A percentile compares a stretch with the other conserved stretches of the same genome.
Evolutionary conservation across 2,113 vertebrate species (phyloP).

Genomic region (Gasterosteus aculeatus): DNA sequence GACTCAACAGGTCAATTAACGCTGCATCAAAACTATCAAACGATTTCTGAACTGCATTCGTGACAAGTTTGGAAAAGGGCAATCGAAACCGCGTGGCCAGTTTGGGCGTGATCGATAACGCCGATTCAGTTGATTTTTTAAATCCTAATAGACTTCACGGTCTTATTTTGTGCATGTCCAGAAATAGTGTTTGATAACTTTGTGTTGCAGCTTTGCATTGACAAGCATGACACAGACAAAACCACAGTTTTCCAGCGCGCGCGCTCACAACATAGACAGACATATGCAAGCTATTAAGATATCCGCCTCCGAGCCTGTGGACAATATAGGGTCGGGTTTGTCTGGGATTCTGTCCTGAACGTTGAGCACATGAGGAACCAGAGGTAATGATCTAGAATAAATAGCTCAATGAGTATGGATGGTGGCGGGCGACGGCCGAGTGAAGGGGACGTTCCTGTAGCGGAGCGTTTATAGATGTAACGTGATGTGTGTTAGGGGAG

Average conservation of each 20-base stretch:
- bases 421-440: slow-evolving; percentile 31
- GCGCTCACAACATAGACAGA: slow-evolving; percentile 69
- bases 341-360: slow-evolving; percentile 51
- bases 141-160: slow-evolving; percentile 13
- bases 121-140: slow-evolving; percentile 22
- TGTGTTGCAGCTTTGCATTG: slow-evolving; percentile 69
- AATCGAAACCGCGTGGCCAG: slow-evolving; percentile 7
- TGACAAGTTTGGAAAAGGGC: slow-evolving; percentile 27
- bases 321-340: slow-evolving; percentile 45
- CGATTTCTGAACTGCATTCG: slow-evolving; percentile 56
- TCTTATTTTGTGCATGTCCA: slow-evolving; percentile 42
- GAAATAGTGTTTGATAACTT: slow-evolving; percentile 71
- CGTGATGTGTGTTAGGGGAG: slow-evolving; percentile 47
- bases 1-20: slow-evolving; percentile 68
- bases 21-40: slow-evolving; percentile 72
- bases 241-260: slow-evolving; percentile 64
- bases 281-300: slow-evolving; percentile 72
- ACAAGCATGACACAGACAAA: slow-evolving; percentile 76
- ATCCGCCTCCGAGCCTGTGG: slow-evolving; percentile 67
- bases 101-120: slow-evolving; percentile 19
- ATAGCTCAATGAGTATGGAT: slow-evolving; percentile 22
- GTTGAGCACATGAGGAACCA: slow-evolving; percentile 35
- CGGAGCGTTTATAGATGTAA: slow-evolving; percentile 45
- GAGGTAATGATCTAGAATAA: slow-evolving; percentile 32
- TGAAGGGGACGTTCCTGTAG: slow-evolving; percentile 23